phyloP scores from a whole-genome alignment of 2,888 invertebrate genomes.

The Philaethria dido region DNA sequence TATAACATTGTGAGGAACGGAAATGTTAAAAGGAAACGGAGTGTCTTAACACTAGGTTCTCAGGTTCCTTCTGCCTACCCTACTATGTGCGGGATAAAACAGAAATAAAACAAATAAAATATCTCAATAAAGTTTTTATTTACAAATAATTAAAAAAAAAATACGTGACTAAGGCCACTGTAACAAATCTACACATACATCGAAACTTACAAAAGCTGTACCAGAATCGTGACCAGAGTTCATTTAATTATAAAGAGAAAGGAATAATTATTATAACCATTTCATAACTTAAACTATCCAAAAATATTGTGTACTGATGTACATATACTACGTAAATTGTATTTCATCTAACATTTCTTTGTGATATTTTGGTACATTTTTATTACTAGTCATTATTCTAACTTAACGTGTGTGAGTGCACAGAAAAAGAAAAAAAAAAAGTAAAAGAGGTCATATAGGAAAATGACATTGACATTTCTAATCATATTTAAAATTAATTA shows the following conservation, averaged over 20 bases:
- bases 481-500: background rate
- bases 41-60: no score
- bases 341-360: slow-evolving; percentile 41
- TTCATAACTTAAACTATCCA: slow-evolving; percentile 36
- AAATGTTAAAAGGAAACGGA: no score
- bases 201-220: slow-evolving; percentile 43
- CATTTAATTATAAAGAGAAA: slow-evolving; percentile 33
- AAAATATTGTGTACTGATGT: slow-evolving; percentile 40
- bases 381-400: slow-evolving; percentile 42
- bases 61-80: no score
- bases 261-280: slow-evolving; percentile 27
- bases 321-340: slow-evolving; percentile 35
- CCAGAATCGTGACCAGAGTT: slow-evolving; percentile 45
- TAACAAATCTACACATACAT: slow-evolving; percentile 50
- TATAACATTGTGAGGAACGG: no score
- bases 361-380: slow-evolving; percentile 48
- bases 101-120: slow-evolving; percentile 42
- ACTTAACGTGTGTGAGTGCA: slow-evolving; percentile 38
- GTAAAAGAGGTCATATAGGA: background rate
- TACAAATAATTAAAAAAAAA: slow-evolving; percentile 54
- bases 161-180: slow-evolving; percentile 50
- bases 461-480: background rate
- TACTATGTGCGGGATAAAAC: no score
- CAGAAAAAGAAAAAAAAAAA: slow-evolving; percentile 13
- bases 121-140: slow-evolving; percentile 53